These are phyloP conservation scores for Corythucha ciliata DNA, from an alignment of 2,888 invertebrate species.

Conservation along the genomic window DNA sequence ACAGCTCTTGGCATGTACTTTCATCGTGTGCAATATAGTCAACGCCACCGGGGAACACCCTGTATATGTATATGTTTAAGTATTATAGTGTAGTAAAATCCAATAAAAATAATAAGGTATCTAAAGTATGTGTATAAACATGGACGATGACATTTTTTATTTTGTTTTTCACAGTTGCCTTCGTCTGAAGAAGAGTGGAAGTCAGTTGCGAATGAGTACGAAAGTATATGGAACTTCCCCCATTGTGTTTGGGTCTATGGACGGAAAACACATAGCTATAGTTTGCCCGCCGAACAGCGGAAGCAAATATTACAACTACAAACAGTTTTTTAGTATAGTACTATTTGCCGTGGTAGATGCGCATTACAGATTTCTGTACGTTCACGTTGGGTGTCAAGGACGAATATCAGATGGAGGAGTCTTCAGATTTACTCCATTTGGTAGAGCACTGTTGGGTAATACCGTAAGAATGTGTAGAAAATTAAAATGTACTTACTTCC, in stretches of 20 bases:
- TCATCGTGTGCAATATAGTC: too few relatives aligned
- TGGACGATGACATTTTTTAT: too few relatives aligned
- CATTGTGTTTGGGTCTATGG: slow-evolving; percentile 18
- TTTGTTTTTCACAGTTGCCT: too few relatives aligned
- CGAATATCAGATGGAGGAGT: slow-evolving; percentile 26
- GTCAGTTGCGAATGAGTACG: slow-evolving; percentile 12
- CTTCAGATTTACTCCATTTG: slow-evolving; percentile 25
- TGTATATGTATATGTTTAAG: too few relatives aligned
- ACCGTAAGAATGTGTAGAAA: slow-evolving; percentile 27
- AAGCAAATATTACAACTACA: slow-evolving; percentile 21
- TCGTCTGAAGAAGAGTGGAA: slow-evolving; percentile 18
- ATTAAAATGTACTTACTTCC: slow-evolving; percentile 31
- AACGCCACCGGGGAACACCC: too few relatives aligned
- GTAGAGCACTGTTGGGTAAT: slow-evolving; percentile 14
- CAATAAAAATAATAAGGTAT: too few relatives aligned
- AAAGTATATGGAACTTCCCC: slow-evolving; percentile 19
- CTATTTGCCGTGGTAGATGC: slow-evolving; percentile 30
- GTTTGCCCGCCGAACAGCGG: slow-evolving; percentile 18
- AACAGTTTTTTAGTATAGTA: too few relatives aligned
- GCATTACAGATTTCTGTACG: slow-evolving; percentile 29
- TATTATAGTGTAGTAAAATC: too few relatives aligned
- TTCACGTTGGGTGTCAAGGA: slow-evolving; percentile 32
- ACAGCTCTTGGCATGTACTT: too few relatives aligned
- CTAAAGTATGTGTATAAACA: too few relatives aligned
- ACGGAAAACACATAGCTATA: slow-evolving; percentile 19